Evolutionary conservation across 2,797 vertebrate species (phyloP).

Genomic region (Psittacula echo): DNA sequence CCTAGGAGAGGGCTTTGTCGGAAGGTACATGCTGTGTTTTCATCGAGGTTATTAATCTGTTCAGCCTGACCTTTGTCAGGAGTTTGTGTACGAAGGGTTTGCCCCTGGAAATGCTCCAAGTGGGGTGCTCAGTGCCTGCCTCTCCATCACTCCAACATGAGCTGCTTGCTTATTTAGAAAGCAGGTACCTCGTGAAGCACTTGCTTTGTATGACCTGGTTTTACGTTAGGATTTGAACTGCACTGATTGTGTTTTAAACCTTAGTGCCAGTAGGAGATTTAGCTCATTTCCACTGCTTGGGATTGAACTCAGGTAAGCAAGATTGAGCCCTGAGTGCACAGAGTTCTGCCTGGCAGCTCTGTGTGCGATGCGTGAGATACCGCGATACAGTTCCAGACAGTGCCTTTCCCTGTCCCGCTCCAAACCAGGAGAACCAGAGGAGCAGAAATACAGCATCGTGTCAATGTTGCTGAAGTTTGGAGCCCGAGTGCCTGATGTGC

Average conservation of each 20-base stretch:
- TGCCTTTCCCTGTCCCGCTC: background rate
- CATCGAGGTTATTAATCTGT: background rate
- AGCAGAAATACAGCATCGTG: rapidly evolving
- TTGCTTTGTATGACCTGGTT: rapidly evolving
- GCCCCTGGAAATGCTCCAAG: background rate
- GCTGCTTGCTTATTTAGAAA: background rate
- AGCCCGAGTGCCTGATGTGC: background rate
- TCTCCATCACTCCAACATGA: rapidly evolving
- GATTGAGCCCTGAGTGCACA: rapidly evolving
- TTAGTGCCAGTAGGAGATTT: rapidly evolving
- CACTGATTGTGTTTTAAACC: background rate
- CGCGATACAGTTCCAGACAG: rapidly evolving
- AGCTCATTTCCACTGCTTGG: background rate
- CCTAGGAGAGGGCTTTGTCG: background rate
- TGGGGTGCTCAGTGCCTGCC: background rate
- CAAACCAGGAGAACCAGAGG: background rate
- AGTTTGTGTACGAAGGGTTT: background rate
- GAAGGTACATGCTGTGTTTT: background rate
- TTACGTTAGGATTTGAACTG: background rate
- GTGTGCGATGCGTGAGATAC: rapidly evolving
- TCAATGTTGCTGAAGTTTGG: background rate
- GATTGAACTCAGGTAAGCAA: background rate
- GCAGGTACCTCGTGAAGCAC: rapidly evolving
- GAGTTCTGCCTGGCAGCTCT: background rate
- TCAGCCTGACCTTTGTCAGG: background rate